Evolutionary conservation across 2,888 invertebrate genomes (phyloP).

Genomic region (Nephrotoma guestfalica): DNA sequence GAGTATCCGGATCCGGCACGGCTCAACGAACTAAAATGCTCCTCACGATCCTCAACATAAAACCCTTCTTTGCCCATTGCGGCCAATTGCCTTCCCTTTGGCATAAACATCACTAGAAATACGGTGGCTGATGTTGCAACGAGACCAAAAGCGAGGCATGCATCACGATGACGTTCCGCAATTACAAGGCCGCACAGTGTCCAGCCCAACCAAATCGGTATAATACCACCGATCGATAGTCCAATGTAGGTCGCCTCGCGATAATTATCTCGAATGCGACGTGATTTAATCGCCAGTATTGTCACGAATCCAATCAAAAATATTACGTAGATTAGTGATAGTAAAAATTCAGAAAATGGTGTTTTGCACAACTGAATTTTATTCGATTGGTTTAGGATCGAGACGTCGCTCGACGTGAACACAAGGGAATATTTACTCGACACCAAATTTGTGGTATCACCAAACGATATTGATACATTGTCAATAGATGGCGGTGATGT

Average conservation of each 20-base stretch:
- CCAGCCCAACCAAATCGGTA: conserved; percentile 79
- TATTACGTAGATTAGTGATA: conserved; percentile 70
- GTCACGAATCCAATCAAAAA: conserved; percentile 74
- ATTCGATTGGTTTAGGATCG: conserved; percentile 20
- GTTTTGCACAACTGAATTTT: conserved; percentile 43
- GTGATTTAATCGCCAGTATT: conserved; percentile 68
- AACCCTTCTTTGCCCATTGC: conserved; percentile 83
- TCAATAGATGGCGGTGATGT: conserved; percentile 57
- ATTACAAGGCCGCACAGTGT: conserved; percentile 67
- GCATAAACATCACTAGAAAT: conserved; percentile 87
- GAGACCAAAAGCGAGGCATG: conserved; percentile 80
- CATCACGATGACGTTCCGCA: conserved; percentile 66
- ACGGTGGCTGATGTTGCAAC: conserved; percentile 71
- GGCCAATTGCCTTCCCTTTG: conserved; percentile 81
- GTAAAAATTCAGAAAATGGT: conserved; percentile 53
- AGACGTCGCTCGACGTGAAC: conserved; percentile 19
- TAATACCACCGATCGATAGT: conserved; percentile 68
- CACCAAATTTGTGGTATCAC: conserved; percentile 9
- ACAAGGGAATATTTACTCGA: conserved; percentile 13
- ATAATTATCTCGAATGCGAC: conserved; percentile 84
- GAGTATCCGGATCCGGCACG: conserved; percentile 71
- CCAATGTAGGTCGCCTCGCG: conserved; percentile 88
- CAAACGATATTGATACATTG: conserved; percentile 30
- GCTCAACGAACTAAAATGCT: conserved; percentile 65
- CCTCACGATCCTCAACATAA: conserved; percentile 68